Percentiles rank a stretch among this genome's conserved stretches.
Evolutionary conservation across 2,888 invertebrate species (phyloP).

Genomic region (Herminia tarsipennalis): DNA sequence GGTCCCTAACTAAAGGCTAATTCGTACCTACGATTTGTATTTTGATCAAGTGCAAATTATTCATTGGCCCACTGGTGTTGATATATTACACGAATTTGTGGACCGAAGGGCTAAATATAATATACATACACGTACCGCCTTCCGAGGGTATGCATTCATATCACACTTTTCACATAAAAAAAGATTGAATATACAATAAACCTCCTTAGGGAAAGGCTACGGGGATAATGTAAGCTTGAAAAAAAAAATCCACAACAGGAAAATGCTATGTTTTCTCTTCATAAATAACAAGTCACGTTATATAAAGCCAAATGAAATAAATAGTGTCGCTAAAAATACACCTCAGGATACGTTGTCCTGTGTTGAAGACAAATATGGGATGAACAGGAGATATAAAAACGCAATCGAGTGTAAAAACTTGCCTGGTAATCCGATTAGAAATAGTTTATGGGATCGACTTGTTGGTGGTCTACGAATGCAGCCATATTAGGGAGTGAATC

Average conservation of each 20-base stretch:
- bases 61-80: no score
- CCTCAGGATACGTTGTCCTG: not conserved
- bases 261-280: not conserved
- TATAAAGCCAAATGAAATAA: not conserved
- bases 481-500: no score
- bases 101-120: no score
- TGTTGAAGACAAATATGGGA: not conserved
- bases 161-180: no score
- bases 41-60: no score
- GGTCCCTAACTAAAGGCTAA: no score
- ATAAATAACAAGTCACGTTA: not conserved
- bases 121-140: no score
- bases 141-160: no score
- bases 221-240: not conserved
- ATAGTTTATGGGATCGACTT: not conserved
- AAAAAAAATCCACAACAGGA: not conserved
- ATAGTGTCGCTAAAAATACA: conserved; percentile 6
- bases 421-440: conserved; percentile 2
- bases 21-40: no score
- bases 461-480: not conserved
- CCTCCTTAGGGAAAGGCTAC: no score
- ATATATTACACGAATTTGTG: no score
- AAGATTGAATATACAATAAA: no score
- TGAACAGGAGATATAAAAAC: conserved; percentile 1
- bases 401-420: not conserved